Base-by-base conservation (phyloP, 53 echinoderm and acorn worm genomes). In the Holothuria scabra region DNA sequence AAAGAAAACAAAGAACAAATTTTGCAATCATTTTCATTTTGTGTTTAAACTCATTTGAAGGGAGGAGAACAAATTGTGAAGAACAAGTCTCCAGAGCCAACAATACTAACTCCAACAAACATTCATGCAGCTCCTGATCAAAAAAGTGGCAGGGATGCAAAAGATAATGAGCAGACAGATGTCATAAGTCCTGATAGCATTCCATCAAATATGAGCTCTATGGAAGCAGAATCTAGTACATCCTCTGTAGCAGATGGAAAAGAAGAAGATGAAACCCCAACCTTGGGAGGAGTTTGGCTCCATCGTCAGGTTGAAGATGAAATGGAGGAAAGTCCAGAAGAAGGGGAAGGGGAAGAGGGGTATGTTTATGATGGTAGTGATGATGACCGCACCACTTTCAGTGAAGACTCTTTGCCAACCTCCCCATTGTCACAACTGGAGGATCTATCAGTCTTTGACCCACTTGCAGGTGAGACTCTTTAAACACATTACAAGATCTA, bases 251-350 rank as follows among this genome's bases (percentile, higher is more conserved):
- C 52, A 16, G 52, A 52, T 52, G 52, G 52, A 52, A 52, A 52
- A 52, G 52, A 3, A 52, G 52, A 52, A 16, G 52, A 52, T 52
- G 52, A 8, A 9, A 52, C 52, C 52, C 52, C 52, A 16, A 52
- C 52, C 18, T 88, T 97, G 33, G 99, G 99, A 25, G 99, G 99
- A 32, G 93, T 97, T n/a, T 97, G 99, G 99, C 92, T 97, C 9
- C 94, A 97, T 65, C 75, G 99, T 60, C 94, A 97, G 85, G 83
- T 75, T 49, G 92, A 92, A 66, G 97, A 92, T 56, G 84, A 66
- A n/a, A 74, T 56, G 68, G 88, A 84, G 79, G 89, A 65, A 18
- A 72, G 33, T 60, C 46, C 74, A 16, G 90, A 87, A 56, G 84
- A 89, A 56, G n/a, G n/a, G n/a, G 88, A 68, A 52, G 38, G 59